Conservation (phyloP, 2,113 vertebrate genomes). For the Psilopsiagon aurifrons region DNA sequence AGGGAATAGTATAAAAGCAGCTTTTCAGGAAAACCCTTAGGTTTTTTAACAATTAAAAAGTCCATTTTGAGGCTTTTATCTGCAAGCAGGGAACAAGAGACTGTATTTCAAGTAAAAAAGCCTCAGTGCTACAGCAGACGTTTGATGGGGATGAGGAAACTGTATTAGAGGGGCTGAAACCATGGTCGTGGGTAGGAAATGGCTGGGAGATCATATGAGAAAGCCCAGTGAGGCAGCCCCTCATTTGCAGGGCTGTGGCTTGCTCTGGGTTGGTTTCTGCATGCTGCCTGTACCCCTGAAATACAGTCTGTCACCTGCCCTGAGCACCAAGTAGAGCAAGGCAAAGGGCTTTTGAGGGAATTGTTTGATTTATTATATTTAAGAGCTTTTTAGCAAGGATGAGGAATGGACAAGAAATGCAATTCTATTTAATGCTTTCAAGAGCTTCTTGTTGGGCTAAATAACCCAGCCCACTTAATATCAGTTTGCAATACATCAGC, state of each 20-base stretch:
- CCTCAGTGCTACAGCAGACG: rapidly evolving
- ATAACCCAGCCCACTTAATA: neutral
- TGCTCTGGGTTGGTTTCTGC: neutral
- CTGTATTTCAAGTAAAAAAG: rapidly evolving
- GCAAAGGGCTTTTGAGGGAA: neutral
- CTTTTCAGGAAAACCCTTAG: neutral
- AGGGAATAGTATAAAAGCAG: neutral
- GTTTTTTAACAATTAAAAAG: neutral
- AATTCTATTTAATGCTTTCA: neutral
- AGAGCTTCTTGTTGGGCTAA: neutral
- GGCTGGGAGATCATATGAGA: neutral
- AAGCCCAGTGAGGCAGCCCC: neutral
- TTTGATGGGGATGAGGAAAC: rapidly evolving
- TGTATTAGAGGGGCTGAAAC: neutral
- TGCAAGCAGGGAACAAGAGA: neutral
- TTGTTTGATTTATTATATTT: neutral
- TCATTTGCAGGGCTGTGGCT: neutral
- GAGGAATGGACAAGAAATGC: neutral
- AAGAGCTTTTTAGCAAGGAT: neutral
- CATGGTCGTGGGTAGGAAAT: rapidly evolving
- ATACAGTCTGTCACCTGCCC: rapidly evolving
- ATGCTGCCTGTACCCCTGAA: neutral
- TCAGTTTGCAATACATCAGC: too few relatives aligned
- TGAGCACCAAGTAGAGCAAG: rapidly evolving
- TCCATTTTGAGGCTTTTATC: neutral